Conservation (phyloP, 2,797 vertebrate species). For the Gymnothorax javanicus region DNA sequence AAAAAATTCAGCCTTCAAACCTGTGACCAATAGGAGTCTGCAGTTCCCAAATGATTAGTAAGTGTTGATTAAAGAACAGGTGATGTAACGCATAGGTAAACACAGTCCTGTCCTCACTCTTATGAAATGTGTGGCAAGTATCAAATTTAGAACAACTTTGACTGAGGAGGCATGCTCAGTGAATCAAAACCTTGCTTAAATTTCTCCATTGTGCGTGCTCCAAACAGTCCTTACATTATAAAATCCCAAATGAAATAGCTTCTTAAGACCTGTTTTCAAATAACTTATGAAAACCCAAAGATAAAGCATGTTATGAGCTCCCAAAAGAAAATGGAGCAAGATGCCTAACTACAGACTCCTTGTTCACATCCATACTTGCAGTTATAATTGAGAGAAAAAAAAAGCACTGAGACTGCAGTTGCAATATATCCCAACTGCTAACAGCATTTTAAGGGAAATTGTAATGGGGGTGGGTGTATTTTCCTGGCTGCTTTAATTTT, state of each 20-base stretch:
- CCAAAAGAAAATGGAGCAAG: constrained; percentile 6
- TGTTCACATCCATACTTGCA: background rate
- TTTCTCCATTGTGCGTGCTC: background rate
- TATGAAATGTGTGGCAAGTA: too few species aligned
- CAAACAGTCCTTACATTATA: background rate
- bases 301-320: background rate
- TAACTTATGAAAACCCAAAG: background rate
- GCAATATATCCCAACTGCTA: constrained; percentile 8
- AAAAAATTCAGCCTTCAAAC: too few species aligned
- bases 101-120: too few species aligned
- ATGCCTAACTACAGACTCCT: background rate
- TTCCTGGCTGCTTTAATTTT: constrained; percentile 19
- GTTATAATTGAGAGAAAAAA: constrained; percentile 5
- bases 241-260: background rate
- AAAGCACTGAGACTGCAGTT: background rate
- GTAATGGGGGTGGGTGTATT: constrained; percentile 18
- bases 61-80: too few species aligned
- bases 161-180: background rate
- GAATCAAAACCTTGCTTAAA: too few species aligned
- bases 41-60: too few species aligned
- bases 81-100: too few species aligned
- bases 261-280: background rate
- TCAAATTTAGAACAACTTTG: background rate
- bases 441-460: constrained; percentile 3
- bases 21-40: too few species aligned